phyloP scores from a whole-genome alignment of 2,888 invertebrate genomes.

The Caradrina clavipalpis region DNA sequence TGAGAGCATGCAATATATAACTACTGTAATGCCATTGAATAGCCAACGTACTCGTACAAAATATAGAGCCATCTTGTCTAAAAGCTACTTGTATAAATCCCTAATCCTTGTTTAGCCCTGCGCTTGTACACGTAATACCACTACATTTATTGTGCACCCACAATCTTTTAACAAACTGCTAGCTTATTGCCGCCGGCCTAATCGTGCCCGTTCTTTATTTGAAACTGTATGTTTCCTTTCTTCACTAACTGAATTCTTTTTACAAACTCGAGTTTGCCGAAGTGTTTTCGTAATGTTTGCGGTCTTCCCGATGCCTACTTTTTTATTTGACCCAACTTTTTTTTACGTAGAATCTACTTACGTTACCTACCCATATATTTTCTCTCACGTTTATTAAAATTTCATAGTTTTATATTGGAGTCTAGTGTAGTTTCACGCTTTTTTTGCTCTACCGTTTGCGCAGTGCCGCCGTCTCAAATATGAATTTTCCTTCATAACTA shows the following conservation, averaged over 20 bases:
- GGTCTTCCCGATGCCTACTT: slow-evolving; percentile 34
- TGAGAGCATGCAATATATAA: not conserved
- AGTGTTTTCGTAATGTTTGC: slow-evolving; percentile 52
- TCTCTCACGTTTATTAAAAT: slow-evolving; percentile 7
- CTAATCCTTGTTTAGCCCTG: too few relatives aligned
- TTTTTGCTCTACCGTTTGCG: not conserved
- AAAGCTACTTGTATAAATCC: slow-evolving; percentile 5
- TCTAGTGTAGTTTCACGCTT: not conserved
- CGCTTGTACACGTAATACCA: slow-evolving; percentile 16
- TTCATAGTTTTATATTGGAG: not conserved
- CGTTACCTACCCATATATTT: slow-evolving; percentile 12
- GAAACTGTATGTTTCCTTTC: slow-evolving; percentile 21
- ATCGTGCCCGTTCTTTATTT: not conserved
- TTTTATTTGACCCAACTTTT: slow-evolving; percentile 30
- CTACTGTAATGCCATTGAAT: too few relatives aligned
- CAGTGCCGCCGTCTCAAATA: not conserved
- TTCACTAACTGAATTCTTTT: slow-evolving; percentile 52
- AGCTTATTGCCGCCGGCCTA: not conserved
- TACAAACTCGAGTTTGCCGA: slow-evolving; percentile 48
- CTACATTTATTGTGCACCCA: slow-evolving; percentile 8
- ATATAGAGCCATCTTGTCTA: not conserved
- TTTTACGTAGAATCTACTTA: slow-evolving; percentile 9
- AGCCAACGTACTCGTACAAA: not conserved
- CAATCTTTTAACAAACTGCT: slow-evolving; percentile 17
- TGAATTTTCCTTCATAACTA: slow-evolving; percentile 4